Percentiles rank a stretch among this genome's conserved stretches.
phyloP scores from a whole-genome alignment of 2,888 invertebrate species.

The Lochmaea capreae region DNA sequence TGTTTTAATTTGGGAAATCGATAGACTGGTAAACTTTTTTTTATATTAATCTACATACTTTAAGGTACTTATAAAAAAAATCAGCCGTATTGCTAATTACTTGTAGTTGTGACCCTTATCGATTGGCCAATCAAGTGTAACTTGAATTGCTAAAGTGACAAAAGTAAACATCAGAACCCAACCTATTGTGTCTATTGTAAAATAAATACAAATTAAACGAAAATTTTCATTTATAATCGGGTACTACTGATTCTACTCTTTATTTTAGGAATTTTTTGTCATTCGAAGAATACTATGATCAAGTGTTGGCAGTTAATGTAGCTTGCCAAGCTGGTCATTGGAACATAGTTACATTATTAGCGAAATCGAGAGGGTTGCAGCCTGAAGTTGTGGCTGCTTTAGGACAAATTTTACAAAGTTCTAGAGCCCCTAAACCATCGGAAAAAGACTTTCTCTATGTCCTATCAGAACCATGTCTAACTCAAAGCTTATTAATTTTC shows the following conservation, averaged over 20 bases:
- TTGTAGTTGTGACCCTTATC: too few species aligned
- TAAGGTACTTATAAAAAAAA: too few species aligned
- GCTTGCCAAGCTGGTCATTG: conserved; percentile 74
- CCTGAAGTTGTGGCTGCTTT: conserved; percentile 70
- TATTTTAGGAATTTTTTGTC: conserved; percentile 69
- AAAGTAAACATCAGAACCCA: too few species aligned
- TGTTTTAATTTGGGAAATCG: too few species aligned
- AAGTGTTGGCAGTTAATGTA: conserved; percentile 72
- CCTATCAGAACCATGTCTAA: conserved; percentile 62
- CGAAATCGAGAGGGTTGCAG: conserved; percentile 68
- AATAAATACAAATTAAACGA: too few species aligned
- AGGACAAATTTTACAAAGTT: conserved; percentile 66
- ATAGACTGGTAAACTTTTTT: too few species aligned
- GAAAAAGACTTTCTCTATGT: conserved; percentile 60
- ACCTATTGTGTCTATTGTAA: background rate
- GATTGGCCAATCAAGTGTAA: too few species aligned
- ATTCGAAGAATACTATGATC: conserved; percentile 74
- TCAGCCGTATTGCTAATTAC: too few species aligned
- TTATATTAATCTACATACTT: too few species aligned
- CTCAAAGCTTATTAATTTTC: conserved; percentile 61
- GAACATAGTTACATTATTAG: conserved; percentile 69
- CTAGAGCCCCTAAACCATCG: conserved; percentile 54
- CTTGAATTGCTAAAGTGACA: too few species aligned
- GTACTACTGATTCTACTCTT: background rate
- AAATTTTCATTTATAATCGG: conserved; percentile 2